A percentile compares a stretch with the other conserved stretches of the same genome.
Evolutionary conservation across 2,797 vertebrate genomes (phyloP).

Genomic region (Staurois parvus): DNA sequence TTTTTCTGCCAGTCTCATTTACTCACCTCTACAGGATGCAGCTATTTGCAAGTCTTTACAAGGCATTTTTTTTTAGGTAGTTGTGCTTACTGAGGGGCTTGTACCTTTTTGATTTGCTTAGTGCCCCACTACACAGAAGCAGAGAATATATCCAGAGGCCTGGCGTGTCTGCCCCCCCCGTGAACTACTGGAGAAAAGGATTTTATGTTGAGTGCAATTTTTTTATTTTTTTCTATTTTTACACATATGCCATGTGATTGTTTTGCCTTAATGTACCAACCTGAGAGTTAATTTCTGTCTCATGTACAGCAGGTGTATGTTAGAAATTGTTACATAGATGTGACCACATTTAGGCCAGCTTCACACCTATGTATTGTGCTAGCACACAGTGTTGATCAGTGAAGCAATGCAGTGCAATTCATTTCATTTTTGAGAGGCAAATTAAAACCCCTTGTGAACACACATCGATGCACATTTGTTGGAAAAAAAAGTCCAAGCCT

Average conservation of each 20-base stretch:
- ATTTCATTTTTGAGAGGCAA: too few relatives aligned
- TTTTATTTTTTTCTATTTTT: background rate
- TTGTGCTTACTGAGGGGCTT: too few relatives aligned
- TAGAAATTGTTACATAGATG: background rate
- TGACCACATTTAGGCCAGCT: too few relatives aligned
- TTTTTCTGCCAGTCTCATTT: too few relatives aligned
- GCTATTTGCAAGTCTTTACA: too few relatives aligned
- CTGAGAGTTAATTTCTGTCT: background rate
- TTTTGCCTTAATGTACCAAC: slow-evolving; percentile 17
- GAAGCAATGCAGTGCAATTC: too few relatives aligned
- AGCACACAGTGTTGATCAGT: background rate
- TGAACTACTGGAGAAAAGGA: background rate
- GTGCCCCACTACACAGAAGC: background rate
- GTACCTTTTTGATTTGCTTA: background rate
- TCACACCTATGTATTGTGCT: background rate
- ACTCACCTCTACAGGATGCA: too few relatives aligned
- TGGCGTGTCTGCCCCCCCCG: background rate
- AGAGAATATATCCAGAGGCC: too few relatives aligned
- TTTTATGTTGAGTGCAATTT: background rate
- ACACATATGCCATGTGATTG: background rate
- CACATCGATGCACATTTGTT: too few relatives aligned
- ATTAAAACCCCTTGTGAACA: too few relatives aligned
- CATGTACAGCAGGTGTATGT: background rate
- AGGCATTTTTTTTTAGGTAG: too few relatives aligned
- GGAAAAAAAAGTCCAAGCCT: too few relatives aligned